Evolutionary conservation across 2,113 vertebrate genomes (phyloP), one percentile per base, ranked within the genome.

Genomic region (Phylloscopus trochiloides): DNA sequence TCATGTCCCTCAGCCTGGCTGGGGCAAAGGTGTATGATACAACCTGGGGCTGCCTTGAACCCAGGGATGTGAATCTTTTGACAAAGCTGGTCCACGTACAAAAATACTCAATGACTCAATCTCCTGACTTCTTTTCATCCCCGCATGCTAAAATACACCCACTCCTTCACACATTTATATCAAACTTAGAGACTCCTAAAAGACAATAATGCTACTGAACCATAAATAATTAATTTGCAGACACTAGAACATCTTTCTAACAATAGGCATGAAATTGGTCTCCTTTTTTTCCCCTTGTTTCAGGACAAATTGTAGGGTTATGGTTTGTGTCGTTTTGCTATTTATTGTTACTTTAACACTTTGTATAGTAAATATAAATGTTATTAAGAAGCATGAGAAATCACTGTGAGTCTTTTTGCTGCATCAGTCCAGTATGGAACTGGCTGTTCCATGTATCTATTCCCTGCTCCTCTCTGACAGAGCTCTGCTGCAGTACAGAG

Each of bases 91-190:
- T 52, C 88, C 50, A 0, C 24, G 63, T 74, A 80, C 74, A 95
- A 94, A 97, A 94, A 96, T 94, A 94, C 34, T 76, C 62, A 86
- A 1, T 96, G 96, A 94, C 86, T 96, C 95, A 94, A 50, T 76
- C 78, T 79, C 68, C 81, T 55, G 62, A 83, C 61, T 94, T 78
- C 80, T 91, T 90, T 90, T 93, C 85, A 80, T 90, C 67, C 88
- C 92, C 95, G 90, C 91, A 80, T 94, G 96, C 91, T 95, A 40
- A 88, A 92, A 80, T 54, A 73, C 92, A 90, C 96, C 95, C 63
- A 95, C 95, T 88, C 67, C 54, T 92, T 95, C 92, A 62, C 94
- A 95, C 67, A 70, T 76, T 68, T 88, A 42, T 70, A 94, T 87
- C 90, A 76, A 93, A 72, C 34, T 47, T 67, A 88, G 67, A 86